Conservation (phyloP, 2,888 invertebrate genomes). For the Glaucopsyche alexis region DNA sequence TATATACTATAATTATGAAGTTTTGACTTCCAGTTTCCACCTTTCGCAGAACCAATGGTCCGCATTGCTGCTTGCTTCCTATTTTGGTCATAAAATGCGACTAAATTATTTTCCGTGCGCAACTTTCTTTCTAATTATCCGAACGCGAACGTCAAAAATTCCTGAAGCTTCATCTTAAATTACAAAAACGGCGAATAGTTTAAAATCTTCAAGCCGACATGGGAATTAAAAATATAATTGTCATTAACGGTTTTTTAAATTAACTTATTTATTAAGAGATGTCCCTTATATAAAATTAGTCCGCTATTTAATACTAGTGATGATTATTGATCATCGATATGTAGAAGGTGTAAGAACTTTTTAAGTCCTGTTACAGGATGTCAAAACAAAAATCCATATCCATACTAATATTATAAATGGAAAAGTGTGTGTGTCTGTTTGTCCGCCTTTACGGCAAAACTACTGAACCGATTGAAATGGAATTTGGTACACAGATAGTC, state of each 20-base stretch:
- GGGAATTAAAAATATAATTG: not conserved
- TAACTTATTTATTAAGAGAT: too few relatives aligned
- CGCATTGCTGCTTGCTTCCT: constrained; percentile 2
- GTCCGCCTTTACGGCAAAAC: too few relatives aligned
- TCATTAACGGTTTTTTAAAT: not conserved
- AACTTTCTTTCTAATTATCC: constrained; percentile 24
- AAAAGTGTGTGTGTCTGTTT: too few relatives aligned
- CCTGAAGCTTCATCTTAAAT: constrained; percentile 9
- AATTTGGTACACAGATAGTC: too few relatives aligned
- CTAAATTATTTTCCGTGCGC: constrained; percentile 9
- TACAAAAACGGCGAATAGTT: not conserved
- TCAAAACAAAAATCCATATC: too few relatives aligned
- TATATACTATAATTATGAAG: not conserved
- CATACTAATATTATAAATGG: too few relatives aligned
- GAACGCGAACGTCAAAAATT: constrained; percentile 1
- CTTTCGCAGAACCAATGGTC: constrained; percentile 7
- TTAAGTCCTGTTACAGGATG: too few relatives aligned
- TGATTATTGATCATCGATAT: too few relatives aligned
- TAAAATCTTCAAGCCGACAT: not conserved
- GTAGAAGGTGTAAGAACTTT: too few relatives aligned
- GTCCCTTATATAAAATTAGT: not conserved
- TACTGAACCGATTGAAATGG: too few relatives aligned
- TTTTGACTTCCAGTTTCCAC: constrained; percentile 8
- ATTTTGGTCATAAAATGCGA: constrained; percentile 26
- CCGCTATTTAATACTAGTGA: too few relatives aligned